These are phyloP conservation scores for Sitobion miscanthi DNA, from an alignment of 1,140 invertebrate species.

Conservation along the genomic window DNA sequence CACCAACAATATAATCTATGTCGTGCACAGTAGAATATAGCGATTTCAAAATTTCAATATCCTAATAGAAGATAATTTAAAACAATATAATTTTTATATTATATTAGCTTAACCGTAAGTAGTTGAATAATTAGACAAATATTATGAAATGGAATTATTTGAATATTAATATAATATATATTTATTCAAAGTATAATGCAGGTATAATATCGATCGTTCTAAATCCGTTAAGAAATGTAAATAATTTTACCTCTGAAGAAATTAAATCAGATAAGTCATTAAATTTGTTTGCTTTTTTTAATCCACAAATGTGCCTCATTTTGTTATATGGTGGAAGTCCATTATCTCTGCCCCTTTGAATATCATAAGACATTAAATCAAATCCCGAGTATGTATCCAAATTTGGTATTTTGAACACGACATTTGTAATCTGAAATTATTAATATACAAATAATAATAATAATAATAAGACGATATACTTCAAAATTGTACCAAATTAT, in stretches of 20 bases:
- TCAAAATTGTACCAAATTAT: background rate
- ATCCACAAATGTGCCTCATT: constrained; percentile 78
- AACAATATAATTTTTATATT: background rate
- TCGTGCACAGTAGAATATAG: constrained; percentile 80
- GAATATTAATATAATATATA: background rate
- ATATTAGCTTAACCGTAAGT: background rate
- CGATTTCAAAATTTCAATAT: constrained; percentile 31
- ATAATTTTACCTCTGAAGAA: background rate
- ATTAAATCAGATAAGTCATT: constrained; percentile 58
- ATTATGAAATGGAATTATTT: background rate
- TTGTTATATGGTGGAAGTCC: constrained; percentile 83
- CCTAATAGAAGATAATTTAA: constrained; percentile 19
- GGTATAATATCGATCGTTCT: background rate
- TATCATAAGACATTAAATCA: constrained; percentile 85
- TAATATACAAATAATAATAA: background rate
- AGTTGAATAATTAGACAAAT: background rate
- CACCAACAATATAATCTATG: constrained; percentile 91
- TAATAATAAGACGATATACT: background rate
- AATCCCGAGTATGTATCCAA: constrained; percentile 70
- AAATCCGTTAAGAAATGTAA: background rate
- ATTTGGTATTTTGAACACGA: constrained; percentile 27
- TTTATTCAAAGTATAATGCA: background rate
- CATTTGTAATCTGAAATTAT: constrained; percentile 29
- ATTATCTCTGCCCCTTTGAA: constrained; percentile 88
- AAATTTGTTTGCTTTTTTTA: constrained; percentile 71